Conservation (phyloP, 2,113 vertebrate genomes). For the Callionymus lyra region DNA sequence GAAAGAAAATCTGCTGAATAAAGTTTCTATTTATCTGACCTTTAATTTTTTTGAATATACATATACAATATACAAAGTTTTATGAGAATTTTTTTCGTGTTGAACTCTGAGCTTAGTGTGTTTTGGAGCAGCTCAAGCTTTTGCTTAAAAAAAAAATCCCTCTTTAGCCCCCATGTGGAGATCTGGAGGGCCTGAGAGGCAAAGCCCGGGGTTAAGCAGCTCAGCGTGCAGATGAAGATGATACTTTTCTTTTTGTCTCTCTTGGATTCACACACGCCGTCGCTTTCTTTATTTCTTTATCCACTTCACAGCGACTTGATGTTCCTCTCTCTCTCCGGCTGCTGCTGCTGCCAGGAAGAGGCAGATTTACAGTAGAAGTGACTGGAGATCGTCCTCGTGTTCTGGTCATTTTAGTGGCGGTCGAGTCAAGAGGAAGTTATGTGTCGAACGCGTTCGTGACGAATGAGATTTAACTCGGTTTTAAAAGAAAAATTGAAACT, state of each 20-base stretch:
- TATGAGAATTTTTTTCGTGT: constrained; percentile 22
- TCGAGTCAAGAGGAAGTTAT: too few species aligned
- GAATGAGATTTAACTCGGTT: too few species aligned
- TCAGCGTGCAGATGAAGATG: constrained; percentile 44
- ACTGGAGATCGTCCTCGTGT: too few species aligned
- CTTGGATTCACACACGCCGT: constrained; percentile 4
- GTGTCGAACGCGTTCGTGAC: too few species aligned
- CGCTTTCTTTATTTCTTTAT: constrained; percentile 1
- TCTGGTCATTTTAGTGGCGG: too few species aligned
- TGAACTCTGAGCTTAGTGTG: constrained; percentile 22
- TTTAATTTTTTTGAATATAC: constrained; percentile 23
- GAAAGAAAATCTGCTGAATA: too few species aligned
- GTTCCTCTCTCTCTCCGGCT: constrained; percentile 26
- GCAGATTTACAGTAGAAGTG: too few species aligned
- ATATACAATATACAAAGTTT: constrained; percentile 39
- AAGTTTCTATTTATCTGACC: too few species aligned
- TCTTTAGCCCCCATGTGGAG: constrained; percentile 42
- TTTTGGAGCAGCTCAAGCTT: constrained; percentile 35
- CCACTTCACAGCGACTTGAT: constrained; percentile 14
- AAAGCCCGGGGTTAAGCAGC: constrained; percentile 43
- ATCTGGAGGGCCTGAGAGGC: constrained; percentile 23
- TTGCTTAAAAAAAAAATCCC: constrained; percentile 40
- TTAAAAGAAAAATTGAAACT: too few species aligned
- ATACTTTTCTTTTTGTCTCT: constrained; percentile 18
- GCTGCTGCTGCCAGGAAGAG: too few species aligned